Evolutionary conservation across 2,797 vertebrate genomes (phyloP).

Genomic region (Carduelis carduelis): DNA sequence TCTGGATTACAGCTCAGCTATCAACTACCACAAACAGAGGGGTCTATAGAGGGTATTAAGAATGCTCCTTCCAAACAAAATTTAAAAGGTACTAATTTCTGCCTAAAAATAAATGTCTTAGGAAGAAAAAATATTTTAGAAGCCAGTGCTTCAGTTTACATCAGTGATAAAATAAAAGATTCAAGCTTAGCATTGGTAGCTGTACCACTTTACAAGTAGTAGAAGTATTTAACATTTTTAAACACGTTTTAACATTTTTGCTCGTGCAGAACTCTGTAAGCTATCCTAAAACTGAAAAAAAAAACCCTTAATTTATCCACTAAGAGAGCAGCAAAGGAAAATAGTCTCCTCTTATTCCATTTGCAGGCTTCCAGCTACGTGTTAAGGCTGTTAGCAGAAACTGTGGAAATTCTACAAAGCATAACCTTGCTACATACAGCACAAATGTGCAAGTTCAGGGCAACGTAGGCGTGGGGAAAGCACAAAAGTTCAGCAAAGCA

Average conservation of each 20-base stretch:
- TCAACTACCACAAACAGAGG: neutral
- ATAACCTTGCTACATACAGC: neutral
- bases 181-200: neutral
- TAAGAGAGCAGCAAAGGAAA: neutral
- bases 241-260: neutral
- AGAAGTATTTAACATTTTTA: neutral
- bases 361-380: neutral
- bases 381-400: neutral
- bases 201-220: neutral
- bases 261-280: rapidly evolving
- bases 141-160: neutral
- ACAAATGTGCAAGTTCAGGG: neutral
- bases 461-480: neutral
- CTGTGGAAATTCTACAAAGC: neutral
- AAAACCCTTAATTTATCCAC: neutral
- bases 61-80: neutral
- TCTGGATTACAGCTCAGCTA: neutral
- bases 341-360: neutral
- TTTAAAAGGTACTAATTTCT: neutral
- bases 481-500: neutral
- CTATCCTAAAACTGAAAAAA: neutral
- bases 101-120: neutral
- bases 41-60: neutral
- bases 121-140: neutral
- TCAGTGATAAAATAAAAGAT: neutral